phyloP scores from a whole-genome alignment of 2,113 vertebrate species.

The Tympanuchus pallidicinctus region DNA sequence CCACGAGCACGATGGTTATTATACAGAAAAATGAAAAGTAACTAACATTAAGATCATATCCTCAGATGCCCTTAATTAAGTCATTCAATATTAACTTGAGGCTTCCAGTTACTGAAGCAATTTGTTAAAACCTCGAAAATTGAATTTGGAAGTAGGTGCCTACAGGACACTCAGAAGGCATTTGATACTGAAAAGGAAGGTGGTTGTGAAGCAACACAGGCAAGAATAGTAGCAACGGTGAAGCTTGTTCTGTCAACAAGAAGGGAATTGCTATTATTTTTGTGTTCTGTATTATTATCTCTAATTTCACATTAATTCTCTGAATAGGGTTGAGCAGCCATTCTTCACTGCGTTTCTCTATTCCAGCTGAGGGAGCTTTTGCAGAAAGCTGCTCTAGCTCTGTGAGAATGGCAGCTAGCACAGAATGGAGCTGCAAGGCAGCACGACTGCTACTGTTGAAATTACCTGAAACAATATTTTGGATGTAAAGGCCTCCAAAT shows the following conservation, averaged over 20 bases:
- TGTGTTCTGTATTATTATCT: neutral
- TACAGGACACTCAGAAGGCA: neutral
- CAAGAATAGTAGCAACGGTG: neutral
- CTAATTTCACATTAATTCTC: neutral
- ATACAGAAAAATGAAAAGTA: slow-evolving; percentile 48
- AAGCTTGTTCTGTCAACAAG: neutral
- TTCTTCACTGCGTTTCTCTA: slow-evolving; percentile 24
- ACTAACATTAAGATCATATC: neutral
- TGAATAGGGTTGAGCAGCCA: neutral
- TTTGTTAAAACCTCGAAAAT: slow-evolving; percentile 19
- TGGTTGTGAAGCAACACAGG: neutral
- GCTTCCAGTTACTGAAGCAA: neutral
- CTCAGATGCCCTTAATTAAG: slow-evolving; percentile 19
- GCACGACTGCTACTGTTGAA: slow-evolving; percentile 73
- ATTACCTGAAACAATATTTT: slow-evolving; percentile 79
- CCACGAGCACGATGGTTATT: slow-evolving; percentile 1
- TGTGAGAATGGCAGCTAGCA: slow-evolving; percentile 48
- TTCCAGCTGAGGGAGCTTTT: slow-evolving; percentile 46
- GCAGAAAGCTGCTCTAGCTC: neutral
- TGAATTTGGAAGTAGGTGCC: neutral
- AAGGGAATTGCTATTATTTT: neutral
- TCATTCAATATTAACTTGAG: slow-evolving; percentile 8
- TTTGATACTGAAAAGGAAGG: neutral
- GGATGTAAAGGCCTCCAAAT: slow-evolving; percentile 68
- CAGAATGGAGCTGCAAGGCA: slow-evolving; percentile 53